Percentiles rank a stretch among this genome's conserved stretches.
These are phyloP conservation scores for Geotrypetes seraphini DNA, from an alignment of 2,797 vertebrate species.

Conservation along the genomic window DNA sequence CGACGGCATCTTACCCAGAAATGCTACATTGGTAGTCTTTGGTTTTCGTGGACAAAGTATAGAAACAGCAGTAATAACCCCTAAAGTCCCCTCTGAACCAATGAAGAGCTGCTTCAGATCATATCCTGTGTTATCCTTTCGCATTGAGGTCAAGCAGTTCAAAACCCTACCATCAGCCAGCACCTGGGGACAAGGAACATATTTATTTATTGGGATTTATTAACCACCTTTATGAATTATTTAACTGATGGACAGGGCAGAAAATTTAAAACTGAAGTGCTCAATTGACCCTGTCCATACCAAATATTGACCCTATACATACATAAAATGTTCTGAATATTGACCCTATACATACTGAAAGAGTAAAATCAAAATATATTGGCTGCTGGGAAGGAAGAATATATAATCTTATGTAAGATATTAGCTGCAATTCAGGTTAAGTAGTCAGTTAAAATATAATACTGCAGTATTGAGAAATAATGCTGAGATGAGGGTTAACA, in stretches of 20 bases:
- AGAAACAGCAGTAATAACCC: slow-evolving; percentile 81
- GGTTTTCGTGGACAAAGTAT: slow-evolving; percentile 82
- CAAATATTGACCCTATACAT: too few relatives aligned
- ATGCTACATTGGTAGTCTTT: slow-evolving; percentile 74
- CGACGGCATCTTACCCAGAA: slow-evolving; percentile 65
- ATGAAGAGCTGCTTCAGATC: slow-evolving; percentile 97
- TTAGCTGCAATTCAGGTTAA: neutral
- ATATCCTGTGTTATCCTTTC: slow-evolving; percentile 95
- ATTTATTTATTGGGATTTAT: too few relatives aligned
- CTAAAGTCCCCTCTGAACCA: slow-evolving; percentile 88
- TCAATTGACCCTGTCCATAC: too few relatives aligned
- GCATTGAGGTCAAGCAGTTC: slow-evolving; percentile 70
- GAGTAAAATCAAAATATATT: too few relatives aligned
- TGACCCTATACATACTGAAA: too few relatives aligned
- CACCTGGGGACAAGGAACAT: slow-evolving; percentile 59
- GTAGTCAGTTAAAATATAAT: neutral
- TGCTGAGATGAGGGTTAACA: neutral
- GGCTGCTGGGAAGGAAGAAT: too few relatives aligned
- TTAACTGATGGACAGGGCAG: too few relatives aligned
- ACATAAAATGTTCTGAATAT: too few relatives aligned
- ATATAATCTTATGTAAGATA: too few relatives aligned
- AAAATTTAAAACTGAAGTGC: too few relatives aligned
- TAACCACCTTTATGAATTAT: too few relatives aligned
- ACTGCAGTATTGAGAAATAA: neutral
- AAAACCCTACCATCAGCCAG: slow-evolving; percentile 75